Conservation (phyloP, 2,888 invertebrate species). For the Caenorhabditis angaria region DNA sequence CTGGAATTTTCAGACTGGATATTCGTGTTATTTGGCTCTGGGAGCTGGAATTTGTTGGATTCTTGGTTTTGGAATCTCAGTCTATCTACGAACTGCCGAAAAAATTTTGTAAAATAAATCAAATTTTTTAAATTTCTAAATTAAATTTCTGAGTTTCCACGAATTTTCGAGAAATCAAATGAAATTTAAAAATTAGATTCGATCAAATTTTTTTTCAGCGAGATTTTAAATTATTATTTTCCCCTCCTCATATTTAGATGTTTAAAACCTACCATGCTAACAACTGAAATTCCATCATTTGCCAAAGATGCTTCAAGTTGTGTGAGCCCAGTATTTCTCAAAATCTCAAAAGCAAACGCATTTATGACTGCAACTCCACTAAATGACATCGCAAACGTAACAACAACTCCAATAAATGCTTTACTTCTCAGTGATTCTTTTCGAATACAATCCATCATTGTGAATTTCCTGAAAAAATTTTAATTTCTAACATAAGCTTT, state of each 20-base stretch:
- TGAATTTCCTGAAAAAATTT: constrained; percentile 34
- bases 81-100: no score
- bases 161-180: no score
- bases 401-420: constrained; percentile 50
- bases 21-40: not conserved
- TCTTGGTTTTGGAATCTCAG: constrained; percentile 5
- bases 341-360: constrained; percentile 65
- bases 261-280: constrained; percentile 59
- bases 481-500: not conserved
- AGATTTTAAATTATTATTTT: no score
- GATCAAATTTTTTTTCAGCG: no score
- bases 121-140: no score
- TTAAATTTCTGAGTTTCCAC: no score
- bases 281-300: constrained; percentile 57
- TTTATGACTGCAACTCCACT: constrained; percentile 67
- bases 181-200: no score
- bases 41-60: constrained; percentile 4
- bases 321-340: constrained; percentile 56
- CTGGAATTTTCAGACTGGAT: not conserved
- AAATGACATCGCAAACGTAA: constrained; percentile 62
- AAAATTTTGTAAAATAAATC: no score
- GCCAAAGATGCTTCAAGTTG: constrained; percentile 56
- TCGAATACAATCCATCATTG: constrained; percentile 44
- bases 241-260: no score
- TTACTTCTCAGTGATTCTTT: constrained; percentile 45